phyloP scores from a whole-genome alignment of 2,888 invertebrate genomes.

The Drosophila quinaria region DNA sequence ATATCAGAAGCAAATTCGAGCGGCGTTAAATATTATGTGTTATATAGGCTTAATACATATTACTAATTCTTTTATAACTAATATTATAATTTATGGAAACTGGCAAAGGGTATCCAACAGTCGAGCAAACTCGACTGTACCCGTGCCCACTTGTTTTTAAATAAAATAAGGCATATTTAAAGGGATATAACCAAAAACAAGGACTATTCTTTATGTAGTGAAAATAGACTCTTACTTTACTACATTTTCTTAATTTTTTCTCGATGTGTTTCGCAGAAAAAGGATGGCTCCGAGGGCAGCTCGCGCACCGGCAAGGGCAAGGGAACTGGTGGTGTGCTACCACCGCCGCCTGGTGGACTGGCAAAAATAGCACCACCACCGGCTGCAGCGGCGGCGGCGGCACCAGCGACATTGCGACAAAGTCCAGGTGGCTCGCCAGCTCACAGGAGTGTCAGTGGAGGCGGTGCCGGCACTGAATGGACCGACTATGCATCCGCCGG shows the following conservation, averaged over 20 bases:
- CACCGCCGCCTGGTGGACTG: constrained; percentile 92
- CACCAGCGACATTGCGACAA: constrained; percentile 78
- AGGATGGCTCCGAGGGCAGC: constrained; percentile 92
- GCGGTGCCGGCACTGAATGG: constrained; percentile 89
- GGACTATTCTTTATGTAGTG: no score
- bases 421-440: constrained; percentile 89
- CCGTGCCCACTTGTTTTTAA: no score
- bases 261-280: constrained; percentile 88
- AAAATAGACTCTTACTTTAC: no score
- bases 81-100: no score
- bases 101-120: no score
- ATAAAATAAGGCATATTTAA: no score
- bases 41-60: no score
- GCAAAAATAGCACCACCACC: constrained; percentile 91
- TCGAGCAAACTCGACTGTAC: no score
- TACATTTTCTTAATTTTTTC: background rate
- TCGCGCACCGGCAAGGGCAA: constrained; percentile 88
- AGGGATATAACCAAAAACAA: no score
- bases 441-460: constrained; percentile 86
- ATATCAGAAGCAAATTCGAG: no score
- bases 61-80: no score
- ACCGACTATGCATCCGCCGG: constrained; percentile 92
- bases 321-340: constrained; percentile 89
- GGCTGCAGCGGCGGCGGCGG: constrained; percentile 86
- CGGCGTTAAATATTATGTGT: no score